Evolutionary conservation across 2,113 vertebrate genomes (phyloP).

Genomic region (Saguinus imperator): DNA sequence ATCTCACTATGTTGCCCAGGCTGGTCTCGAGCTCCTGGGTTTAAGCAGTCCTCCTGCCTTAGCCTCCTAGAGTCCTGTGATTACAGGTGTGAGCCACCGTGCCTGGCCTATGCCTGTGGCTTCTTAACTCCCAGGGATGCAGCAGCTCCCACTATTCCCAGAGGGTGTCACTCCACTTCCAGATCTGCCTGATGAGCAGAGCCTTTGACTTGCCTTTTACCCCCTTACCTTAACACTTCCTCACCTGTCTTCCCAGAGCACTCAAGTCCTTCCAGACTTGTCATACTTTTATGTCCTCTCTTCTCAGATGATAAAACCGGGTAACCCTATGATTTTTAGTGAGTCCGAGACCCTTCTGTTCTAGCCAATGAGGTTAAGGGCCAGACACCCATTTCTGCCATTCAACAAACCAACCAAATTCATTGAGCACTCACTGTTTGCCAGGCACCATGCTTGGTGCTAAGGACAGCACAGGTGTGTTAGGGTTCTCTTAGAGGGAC

Average conservation of each 20-base stretch:
- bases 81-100: too few species aligned
- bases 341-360: background rate
- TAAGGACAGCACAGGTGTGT: background rate
- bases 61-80: too few species aligned
- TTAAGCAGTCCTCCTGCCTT: too few species aligned
- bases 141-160: background rate
- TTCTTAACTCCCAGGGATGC: background rate
- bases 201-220: background rate
- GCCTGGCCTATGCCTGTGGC: too few species aligned
- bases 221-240: too few species aligned
- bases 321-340: background rate
- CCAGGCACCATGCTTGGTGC: background rate
- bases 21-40: background rate
- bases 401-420: background rate
- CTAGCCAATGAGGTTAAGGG: background rate
- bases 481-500: too few species aligned
- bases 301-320: background rate
- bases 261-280: background rate
- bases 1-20: background rate
- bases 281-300: background rate
- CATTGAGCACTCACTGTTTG: background rate
- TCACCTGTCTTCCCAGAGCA: background rate
- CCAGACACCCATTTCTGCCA: background rate
- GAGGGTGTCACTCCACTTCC: background rate
- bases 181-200: background rate